Conservation (phyloP, 2,888 invertebrate species). For the Linyphia triangularis region DNA sequence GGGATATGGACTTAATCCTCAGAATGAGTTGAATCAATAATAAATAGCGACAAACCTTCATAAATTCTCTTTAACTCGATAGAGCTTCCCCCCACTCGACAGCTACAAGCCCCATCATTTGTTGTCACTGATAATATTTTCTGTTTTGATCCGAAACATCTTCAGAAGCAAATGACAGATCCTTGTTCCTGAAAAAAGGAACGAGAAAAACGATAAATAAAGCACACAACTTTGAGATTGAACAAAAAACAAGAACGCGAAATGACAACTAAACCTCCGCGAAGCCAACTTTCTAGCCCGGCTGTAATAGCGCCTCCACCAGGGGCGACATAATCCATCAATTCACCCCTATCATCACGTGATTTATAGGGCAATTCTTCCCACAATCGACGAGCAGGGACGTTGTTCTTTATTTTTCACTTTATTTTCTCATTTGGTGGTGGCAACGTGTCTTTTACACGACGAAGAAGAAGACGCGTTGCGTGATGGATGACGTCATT, state of each 20-base stretch:
- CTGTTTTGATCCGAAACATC: slow-evolving; percentile 4
- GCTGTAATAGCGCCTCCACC: slow-evolving; percentile 1
- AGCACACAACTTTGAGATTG: background rate
- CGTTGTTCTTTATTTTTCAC: slow-evolving; percentile 23
- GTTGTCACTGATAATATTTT: background rate
- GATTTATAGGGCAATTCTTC: slow-evolving; percentile 39
- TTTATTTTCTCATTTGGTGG: slow-evolving; percentile 12
- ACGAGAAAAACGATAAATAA: background rate
- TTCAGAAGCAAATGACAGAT: background rate
- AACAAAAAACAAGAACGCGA: background rate
- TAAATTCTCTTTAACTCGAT: slow-evolving; percentile 24
- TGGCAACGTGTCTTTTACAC: slow-evolving; percentile 4
- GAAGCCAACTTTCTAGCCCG: background rate
- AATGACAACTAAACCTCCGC: slow-evolving; percentile 28
- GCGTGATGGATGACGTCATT: slow-evolving; percentile 56
- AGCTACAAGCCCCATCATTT: slow-evolving; percentile 9
- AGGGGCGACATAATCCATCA: slow-evolving; percentile 38
- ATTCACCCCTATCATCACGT: slow-evolving; percentile 38
- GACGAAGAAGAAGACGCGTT: background rate
- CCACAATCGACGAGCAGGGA: slow-evolving; percentile 17
- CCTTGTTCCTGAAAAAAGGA: background rate
- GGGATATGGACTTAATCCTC: background rate
- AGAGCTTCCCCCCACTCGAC: background rate
- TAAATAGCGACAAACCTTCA: background rate
- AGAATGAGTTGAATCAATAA: slow-evolving; percentile 8